phyloP scores from a whole-genome alignment of 2,888 invertebrate genomes.

The Yponomeuta sedellus region DNA sequence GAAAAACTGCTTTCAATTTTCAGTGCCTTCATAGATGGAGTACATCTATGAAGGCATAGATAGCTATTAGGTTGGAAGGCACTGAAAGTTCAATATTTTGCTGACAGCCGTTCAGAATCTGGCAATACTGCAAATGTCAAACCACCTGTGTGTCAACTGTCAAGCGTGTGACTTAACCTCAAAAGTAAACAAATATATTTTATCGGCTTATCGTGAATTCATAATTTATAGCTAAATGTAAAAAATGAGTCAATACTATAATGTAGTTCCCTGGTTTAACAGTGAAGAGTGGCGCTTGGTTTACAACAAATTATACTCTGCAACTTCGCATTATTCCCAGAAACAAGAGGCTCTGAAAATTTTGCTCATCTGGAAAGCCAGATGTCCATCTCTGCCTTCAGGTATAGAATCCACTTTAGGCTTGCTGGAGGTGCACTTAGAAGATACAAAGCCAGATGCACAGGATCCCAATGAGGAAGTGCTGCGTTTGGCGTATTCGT shows the following conservation, averaged over 20 bases:
- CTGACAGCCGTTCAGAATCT: too few species aligned
- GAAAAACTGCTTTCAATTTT: too few species aligned
- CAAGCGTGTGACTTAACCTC: neutral
- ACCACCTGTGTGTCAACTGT: neutral
- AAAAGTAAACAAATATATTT: neutral
- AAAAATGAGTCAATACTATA: slow-evolving; percentile 46
- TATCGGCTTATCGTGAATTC: neutral
- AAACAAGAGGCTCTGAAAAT: slow-evolving; percentile 60
- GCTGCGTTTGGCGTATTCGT: slow-evolving; percentile 76
- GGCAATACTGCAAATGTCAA: neutral
- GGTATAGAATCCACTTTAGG: slow-evolving; percentile 79
- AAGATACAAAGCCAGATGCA: slow-evolving; percentile 39
- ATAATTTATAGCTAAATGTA: neutral
- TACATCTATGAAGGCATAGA: too few species aligned
- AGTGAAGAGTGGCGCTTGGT: slow-evolving; percentile 72
- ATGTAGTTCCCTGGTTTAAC: slow-evolving; percentile 63
- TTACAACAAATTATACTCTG: slow-evolving; percentile 60
- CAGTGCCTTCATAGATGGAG: too few species aligned
- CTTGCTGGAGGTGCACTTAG: slow-evolving; percentile 70
- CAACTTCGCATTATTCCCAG: slow-evolving; percentile 32
- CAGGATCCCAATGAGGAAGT: slow-evolving; percentile 55
- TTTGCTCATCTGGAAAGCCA: slow-evolving; percentile 75
- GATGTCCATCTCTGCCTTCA: slow-evolving; percentile 73
- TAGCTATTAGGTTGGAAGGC: too few species aligned
- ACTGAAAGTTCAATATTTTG: too few species aligned